Evolutionary conservation across 2,797 vertebrate species (phyloP), one percentile per base, ranked within the genome.

Genomic region (Meriones psammophilus): DNA sequence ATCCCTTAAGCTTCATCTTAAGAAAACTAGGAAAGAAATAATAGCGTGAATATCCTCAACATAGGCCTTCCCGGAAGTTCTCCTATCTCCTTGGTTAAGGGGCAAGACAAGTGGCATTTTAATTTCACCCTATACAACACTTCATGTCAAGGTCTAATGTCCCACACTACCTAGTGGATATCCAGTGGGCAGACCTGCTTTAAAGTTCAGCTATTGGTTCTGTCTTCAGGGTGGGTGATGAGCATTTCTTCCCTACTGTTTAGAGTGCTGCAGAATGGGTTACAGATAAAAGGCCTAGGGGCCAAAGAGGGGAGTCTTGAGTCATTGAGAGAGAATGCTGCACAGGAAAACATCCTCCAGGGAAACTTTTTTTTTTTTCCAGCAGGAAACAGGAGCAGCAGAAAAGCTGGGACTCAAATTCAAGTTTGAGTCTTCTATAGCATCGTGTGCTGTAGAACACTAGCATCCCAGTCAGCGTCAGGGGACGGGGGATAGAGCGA

Each of bases 191-290:
- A 81, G 24, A 85, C 68, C 28, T 42, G 24, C 64, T 69, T 2
- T 73, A 46, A 93, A 89, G 8, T 80, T 78, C 36, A 66, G 5
- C 42, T 8, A 1, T 74, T 22, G 68, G 73, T 78, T 86, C 42
- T 92, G 46, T 77, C 68, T 93, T 92, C 26, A 69, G 33, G 56
- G 46, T 17, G 86, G 85, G 88, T 36, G 60, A 69, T n/a, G 73
- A 92, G 76, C 50, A 79, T 26, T 76, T 84, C 30, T 66, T 62
- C 71, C 30, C 73, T n/a, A 81, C 69, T 94, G 71, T 92, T 91
- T 91, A 56, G 30, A 56, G 88, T 83, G 87, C 15, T 50, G 77
- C 77, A 73, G 58, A 77, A 91, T 26, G 33, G 30, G 20, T 69
- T 83, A 42, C 24, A 94, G 50, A 79, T 8, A 76, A 22, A 92